These are phyloP conservation scores for Sphenodon punctatus DNA, from an alignment of 2,797 vertebrate genomes.

Conservation along the genomic window DNA sequence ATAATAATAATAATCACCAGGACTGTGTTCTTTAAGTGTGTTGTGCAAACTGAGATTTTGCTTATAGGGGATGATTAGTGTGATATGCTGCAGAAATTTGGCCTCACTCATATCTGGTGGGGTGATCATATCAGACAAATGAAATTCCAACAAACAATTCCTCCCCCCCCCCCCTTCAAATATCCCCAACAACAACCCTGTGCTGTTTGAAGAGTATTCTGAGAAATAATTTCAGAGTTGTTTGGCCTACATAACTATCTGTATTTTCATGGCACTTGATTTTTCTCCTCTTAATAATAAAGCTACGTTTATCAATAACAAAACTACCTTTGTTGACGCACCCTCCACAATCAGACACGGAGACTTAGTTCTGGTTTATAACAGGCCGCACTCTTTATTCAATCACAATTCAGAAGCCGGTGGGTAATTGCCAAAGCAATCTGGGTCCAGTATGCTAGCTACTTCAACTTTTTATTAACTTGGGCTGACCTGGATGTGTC, in stretches of 20 bases:
- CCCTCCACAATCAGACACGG: too few species aligned
- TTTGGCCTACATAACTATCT: constrained; percentile 3
- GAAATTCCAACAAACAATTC: too few species aligned
- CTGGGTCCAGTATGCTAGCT: too few species aligned
- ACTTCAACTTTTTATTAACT: too few species aligned
- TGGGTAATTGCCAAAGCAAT: too few species aligned
- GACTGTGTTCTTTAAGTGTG: neutral
- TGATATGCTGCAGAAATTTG: neutral
- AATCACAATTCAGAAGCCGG: too few species aligned
- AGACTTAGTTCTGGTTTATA: too few species aligned
- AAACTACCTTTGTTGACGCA: too few species aligned
- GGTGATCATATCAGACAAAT: neutral
- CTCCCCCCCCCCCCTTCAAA: too few species aligned
- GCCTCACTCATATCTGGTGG: neutral
- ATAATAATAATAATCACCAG: too few species aligned
- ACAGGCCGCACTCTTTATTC: too few species aligned
- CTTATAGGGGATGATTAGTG: neutral
- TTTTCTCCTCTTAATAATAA: neutral
- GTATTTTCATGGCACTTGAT: neutral
- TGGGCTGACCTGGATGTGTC: too few species aligned
- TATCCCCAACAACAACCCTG: neutral
- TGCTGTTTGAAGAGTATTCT: neutral
- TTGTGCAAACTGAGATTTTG: neutral
- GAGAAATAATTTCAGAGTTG: constrained; percentile 11
- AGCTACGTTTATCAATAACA: neutral